Conservation (phyloP, 2,113 vertebrate genomes). For the Numida meleagris region DNA sequence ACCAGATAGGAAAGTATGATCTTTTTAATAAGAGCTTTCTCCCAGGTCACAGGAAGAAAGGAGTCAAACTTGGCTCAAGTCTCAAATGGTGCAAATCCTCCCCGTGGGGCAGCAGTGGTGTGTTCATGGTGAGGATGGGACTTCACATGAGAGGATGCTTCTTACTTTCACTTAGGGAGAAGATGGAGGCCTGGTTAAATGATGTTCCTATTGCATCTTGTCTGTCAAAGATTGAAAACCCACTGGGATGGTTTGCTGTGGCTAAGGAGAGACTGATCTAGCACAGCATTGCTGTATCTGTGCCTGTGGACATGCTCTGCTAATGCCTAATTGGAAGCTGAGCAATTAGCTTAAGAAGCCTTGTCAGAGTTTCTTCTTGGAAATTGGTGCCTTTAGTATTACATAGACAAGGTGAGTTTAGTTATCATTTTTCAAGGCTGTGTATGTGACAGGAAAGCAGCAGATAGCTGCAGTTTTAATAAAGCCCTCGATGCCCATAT, state of each 20-base stretch:
- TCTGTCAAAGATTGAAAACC: neutral
- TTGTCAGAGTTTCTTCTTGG: neutral
- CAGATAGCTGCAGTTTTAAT: neutral
- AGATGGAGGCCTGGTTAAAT: neutral
- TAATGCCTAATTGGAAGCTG: neutral
- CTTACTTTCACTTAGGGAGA: neutral
- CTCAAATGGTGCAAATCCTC: neutral
- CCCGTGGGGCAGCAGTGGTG: neutral
- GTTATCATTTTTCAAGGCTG: neutral
- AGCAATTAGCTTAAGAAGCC: conserved; percentile 27
- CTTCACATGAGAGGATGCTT: neutral
- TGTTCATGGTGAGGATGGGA: neutral
- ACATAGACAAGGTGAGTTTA: neutral
- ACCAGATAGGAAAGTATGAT: neutral
- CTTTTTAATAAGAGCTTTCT: neutral
- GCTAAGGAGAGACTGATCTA: neutral
- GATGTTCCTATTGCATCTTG: fast-evolving
- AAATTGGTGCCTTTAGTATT: neutral
- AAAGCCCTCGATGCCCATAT: conserved; percentile 34
- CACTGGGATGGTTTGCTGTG: neutral
- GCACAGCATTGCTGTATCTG: neutral
- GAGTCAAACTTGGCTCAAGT: neutral
- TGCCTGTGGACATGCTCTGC: neutral
- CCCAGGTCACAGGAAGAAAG: neutral
- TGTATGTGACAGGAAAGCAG: conserved; percentile 19